Evolutionary conservation across 2,888 invertebrate species (phyloP).

Genomic region (Frankliniella intonsa): DNA sequence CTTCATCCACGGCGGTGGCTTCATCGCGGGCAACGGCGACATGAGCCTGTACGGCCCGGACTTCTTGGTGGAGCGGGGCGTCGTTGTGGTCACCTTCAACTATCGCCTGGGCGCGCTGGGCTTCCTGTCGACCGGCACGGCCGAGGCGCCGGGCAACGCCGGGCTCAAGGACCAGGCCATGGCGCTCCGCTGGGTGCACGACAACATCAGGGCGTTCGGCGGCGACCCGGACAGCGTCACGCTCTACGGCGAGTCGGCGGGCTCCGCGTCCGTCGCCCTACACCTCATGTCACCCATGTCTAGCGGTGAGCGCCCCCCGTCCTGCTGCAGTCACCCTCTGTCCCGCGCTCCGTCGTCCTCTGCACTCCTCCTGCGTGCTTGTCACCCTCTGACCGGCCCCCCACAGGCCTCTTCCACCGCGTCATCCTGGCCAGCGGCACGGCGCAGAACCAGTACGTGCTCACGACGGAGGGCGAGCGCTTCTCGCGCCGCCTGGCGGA

Average conservation of each 20-base stretch:
- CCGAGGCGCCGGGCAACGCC: conserved; percentile 50
- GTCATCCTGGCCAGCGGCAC: conserved; percentile 5
- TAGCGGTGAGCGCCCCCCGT: background rate
- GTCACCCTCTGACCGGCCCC: background rate
- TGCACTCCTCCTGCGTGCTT: background rate
- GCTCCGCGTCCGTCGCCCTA: conserved; percentile 50
- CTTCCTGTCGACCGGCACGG: conserved; percentile 50
- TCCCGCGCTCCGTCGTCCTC: too few species aligned
- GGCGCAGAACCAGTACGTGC: conserved; percentile 15
- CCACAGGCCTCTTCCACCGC: background rate
- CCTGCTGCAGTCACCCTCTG: background rate
- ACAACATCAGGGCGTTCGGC: conserved; percentile 49
- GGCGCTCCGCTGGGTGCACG: conserved; percentile 50
- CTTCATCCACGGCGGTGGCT: conserved; percentile 19
- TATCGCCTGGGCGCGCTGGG: background rate
- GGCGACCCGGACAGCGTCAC: conserved; percentile 52
- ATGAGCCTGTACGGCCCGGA: background rate
- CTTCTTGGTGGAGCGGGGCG: background rate
- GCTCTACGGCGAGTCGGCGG: conserved; percentile 50
- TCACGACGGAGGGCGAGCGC: background rate
- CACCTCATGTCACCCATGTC: conserved; percentile 49
- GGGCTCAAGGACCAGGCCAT: conserved; percentile 51
- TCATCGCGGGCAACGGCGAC: conserved; percentile 13
- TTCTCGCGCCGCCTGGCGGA: background rate
- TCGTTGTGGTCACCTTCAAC: conserved; percentile 3